Base-by-base conservation (phyloP, 2,113 vertebrate species). In the Apus apus region DNA sequence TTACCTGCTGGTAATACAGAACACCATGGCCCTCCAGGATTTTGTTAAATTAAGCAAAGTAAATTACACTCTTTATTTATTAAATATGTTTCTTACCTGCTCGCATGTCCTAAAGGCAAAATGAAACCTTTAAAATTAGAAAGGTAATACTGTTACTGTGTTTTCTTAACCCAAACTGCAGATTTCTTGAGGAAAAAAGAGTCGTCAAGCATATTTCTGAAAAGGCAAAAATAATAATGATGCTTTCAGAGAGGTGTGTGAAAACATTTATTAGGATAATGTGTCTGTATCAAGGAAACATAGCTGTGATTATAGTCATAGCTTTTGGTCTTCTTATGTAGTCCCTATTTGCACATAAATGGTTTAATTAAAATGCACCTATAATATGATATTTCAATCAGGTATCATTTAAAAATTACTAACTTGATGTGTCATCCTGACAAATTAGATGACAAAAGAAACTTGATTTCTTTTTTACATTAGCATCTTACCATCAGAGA, bases 51-150 rank as follows among this genome's bases (percentile, higher is more conserved):
- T 90, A 90, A 56, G 67, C 26, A 40, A 68, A 76, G 61, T 65
- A 72, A 92, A 91, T 94, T n/a, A 65, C 54, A 7, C 1, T 5
- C 20, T 78, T 87, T 91, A 66, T 88, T 94, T 95, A 90, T 89
- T 89, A 81, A 93, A 71, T 73, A 48, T 17, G 2, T 38, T 83
- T 83, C 26, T 84, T 88, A 72, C 81, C 89, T 92, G 23, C 29
- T 92, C 4, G 15, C 1, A 2, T 90, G 40, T 89, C 57, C 45
- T 81, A 22, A 91, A 90, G 80, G n/a, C 11, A 85, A 64, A 80
- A 84, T 27, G 13, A 32, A 60, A 36, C 38, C 51, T 72, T 68
- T 90, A 18, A 15, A 81, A 48, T 89, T 74, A 48, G 38, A 81
- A 51, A 66, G 15, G 14, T 87, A 84, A 90, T 67, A 54, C 23